phyloP scores from a whole-genome alignment of 2,113 vertebrate species.

The Rhinichthys klamathensis region DNA sequence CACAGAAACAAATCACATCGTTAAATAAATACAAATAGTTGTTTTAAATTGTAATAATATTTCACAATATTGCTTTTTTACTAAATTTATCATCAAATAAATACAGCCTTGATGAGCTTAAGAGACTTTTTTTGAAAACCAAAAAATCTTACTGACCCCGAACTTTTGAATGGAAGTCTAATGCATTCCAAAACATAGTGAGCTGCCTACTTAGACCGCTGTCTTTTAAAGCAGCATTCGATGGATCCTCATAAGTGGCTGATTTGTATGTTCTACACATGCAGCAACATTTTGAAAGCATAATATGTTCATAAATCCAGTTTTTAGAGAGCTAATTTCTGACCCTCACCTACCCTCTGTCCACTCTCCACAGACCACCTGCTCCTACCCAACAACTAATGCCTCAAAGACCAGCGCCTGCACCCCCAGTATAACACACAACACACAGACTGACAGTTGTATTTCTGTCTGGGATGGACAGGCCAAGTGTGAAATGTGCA shows the following conservation, averaged over 20 bases:
- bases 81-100: neutral
- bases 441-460: conserved; percentile 8
- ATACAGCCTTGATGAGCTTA: neutral
- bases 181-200: neutral
- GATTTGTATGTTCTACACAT: neutral
- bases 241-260: neutral
- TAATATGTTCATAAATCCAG: neutral
- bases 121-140: neutral
- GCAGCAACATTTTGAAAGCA: neutral
- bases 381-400: conserved; percentile 68
- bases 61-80: neutral
- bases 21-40: neutral
- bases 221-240: neutral
- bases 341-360: neutral
- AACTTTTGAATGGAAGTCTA: neutral
- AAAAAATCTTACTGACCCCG: neutral
- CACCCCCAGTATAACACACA: conserved; percentile 71
- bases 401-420: conserved; percentile 78
- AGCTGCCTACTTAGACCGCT: neutral
- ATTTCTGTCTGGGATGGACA: conserved; percentile 17
- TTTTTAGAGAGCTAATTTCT: neutral
- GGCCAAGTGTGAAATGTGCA: conserved; percentile 14
- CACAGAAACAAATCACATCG: neutral
- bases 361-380: conserved; percentile 64
- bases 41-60: neutral